phyloP scores from a whole-genome alignment of 2,888 invertebrate genomes.

The Tubulanus polymorphus region DNA sequence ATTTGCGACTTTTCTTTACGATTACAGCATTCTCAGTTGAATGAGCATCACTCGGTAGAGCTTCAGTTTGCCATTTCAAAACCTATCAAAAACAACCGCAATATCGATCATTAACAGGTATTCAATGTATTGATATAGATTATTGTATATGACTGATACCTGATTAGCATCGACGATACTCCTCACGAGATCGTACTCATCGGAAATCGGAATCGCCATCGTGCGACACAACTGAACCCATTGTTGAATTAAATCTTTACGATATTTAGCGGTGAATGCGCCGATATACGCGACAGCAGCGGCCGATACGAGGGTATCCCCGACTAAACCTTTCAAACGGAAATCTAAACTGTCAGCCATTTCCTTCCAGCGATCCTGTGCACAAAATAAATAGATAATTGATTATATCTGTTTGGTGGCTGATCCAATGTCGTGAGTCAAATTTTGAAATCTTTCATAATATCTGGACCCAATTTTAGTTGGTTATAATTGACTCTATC shows the following conservation, averaged over 20 bases:
- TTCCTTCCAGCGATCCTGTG: constrained; percentile 47
- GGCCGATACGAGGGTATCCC: constrained; percentile 48
- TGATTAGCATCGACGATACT: constrained; percentile 42
- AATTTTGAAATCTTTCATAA: no score
- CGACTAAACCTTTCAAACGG: constrained; percentile 45
- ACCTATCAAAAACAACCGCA: constrained; percentile 28
- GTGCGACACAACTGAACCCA: constrained; percentile 37
- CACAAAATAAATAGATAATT: no score
- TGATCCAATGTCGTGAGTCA: no score
- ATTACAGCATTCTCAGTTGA: constrained; percentile 52
- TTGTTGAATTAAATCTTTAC: constrained; percentile 28
- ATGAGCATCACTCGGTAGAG: constrained; percentile 47
- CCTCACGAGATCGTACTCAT: constrained; percentile 39
- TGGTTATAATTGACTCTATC: no score
- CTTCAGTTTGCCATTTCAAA: constrained; percentile 50
- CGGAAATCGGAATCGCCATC: constrained; percentile 37
- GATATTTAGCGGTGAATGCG: constrained; percentile 45
- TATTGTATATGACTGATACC: constrained; percentile 23
- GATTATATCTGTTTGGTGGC: no score
- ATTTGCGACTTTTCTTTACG: constrained; percentile 46
- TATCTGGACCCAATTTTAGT: no score
- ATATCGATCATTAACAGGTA: no score
- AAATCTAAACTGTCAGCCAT: constrained; percentile 42
- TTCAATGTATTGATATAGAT: no score
- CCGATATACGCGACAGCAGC: constrained; percentile 49